Base-by-base conservation (phyloP, 2,888 invertebrate species). In the Blastobasis adustella region DNA sequence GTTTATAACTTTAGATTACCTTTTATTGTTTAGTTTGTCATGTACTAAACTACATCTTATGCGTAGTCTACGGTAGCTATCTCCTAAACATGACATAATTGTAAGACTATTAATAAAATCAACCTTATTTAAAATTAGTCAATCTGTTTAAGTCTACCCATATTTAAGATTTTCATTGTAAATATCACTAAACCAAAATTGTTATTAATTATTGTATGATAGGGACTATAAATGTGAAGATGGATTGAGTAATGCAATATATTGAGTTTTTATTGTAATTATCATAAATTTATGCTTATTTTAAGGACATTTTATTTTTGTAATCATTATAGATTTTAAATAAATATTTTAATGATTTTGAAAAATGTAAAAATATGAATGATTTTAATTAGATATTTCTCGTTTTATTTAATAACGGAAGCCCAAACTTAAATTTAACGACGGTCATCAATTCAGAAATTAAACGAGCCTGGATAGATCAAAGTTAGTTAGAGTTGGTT, bases 271-370 rank as follows among this genome's bases (percentile, higher is more conserved):
- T 23, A 23, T 23, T 23, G 23, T 23, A 23, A 23, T 23, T 23
- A 23, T 23, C 23, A 23, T 23, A 23, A 23, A 54, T 61, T 54
- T 54, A 56, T 57, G 50, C 49, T 56, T 64, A 60, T 60, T 60
- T 57, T 71, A 67, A 71, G 73, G 70, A 78, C 72, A 72, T 69
- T 69, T 23, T 86, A 85, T 84, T 85, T 87, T 86, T 85, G 73
- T 87, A 85, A 86, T 79, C 76, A 62, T 79, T 74, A 62, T 79
- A 79, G 69, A 63, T 63, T 71, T 60, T 65, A 70, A 64, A 63
- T 69, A 57, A 69, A 66, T 71, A 69, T 70, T 71, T 69, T 76
- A 76, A 76, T 71, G 66, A 72, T 72, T 79, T 71, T 76, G 71
- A 76, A 70, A 73, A 79, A 69, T 78, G 73, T 76, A 73, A 76